Conservation (phyloP, 2,113 vertebrate genomes). For the Ranitomeya variabilis region DNA sequence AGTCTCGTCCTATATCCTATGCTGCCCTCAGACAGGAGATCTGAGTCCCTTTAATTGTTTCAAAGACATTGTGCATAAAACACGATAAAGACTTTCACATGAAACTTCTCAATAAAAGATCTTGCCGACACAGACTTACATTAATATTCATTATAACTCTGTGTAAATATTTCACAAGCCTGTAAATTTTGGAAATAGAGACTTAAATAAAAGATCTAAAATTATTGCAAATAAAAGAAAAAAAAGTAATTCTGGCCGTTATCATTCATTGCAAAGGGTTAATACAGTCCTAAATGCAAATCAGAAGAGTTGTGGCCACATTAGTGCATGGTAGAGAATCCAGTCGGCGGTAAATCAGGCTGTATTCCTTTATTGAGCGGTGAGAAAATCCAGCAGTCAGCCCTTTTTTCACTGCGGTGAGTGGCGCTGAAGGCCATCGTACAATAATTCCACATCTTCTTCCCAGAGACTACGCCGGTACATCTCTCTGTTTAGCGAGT, state of each 20-base stretch:
- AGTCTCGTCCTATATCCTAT: background rate
- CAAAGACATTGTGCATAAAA: background rate
- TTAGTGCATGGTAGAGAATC: background rate
- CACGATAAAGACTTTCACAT: background rate
- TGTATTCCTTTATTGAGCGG: conserved; percentile 45
- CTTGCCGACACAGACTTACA: background rate
- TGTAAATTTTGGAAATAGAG: background rate
- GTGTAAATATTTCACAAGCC: background rate
- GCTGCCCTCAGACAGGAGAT: background rate
- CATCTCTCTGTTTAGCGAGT: conserved; percentile 43
- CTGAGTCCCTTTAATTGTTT: background rate
- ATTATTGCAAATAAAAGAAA: too few relatives aligned
- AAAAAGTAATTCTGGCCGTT: background rate
- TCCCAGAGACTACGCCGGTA: conserved; percentile 20
- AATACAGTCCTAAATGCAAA: background rate
- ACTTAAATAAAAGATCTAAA: too few relatives aligned
- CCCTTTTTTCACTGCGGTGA: conserved; percentile 27
- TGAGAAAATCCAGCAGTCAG: conserved; percentile 34
- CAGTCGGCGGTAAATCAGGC: conserved; percentile 28
- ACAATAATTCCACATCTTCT: conserved; percentile 35
- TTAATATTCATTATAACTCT: background rate
- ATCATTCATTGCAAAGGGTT: background rate
- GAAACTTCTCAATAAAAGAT: background rate
- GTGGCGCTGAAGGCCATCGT: conserved; percentile 33
- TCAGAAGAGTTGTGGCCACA: background rate